Percentiles rank a stretch among this genome's conserved stretches.
These are phyloP conservation scores for Donacobius atricapilla DNA, from an alignment of 2,113 vertebrate genomes.

Conservation along the genomic window DNA sequence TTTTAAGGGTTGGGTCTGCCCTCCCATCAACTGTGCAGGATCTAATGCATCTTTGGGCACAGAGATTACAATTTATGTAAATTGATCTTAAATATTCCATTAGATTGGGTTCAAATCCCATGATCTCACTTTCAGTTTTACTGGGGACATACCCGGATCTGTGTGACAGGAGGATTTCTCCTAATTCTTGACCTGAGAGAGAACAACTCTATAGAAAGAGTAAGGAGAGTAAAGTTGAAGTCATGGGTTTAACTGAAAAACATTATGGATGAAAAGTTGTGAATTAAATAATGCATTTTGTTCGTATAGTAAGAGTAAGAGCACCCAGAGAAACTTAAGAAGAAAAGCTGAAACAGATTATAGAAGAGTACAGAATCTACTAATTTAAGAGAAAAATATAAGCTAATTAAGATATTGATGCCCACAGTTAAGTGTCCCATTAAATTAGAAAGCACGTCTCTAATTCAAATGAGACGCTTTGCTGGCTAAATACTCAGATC, in stretches of 20 bases:
- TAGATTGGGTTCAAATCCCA: background rate
- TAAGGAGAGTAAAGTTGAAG: background rate
- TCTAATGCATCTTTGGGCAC: background rate
- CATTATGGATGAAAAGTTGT: background rate
- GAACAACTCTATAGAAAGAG: background rate
- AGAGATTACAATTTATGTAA: background rate
- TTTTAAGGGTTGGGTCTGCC: background rate
- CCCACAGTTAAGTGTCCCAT: background rate
- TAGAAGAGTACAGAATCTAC: background rate
- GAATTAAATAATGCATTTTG: background rate
- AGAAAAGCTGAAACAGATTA: background rate
- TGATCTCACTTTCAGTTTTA: background rate
- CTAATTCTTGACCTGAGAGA: background rate
- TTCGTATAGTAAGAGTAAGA: background rate
- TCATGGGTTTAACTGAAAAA: background rate
- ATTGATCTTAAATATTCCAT: background rate
- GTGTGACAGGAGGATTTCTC: background rate
- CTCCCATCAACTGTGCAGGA: background rate
- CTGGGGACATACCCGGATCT: background rate
- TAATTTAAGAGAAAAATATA: background rate
- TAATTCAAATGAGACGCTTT: background rate
- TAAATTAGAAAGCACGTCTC: background rate
- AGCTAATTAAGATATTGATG: background rate
- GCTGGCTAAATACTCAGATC: background rate
- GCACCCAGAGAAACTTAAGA: background rate